Evolutionary conservation across 2,113 vertebrate species (phyloP).

Genomic region (Elephas maximus): DNA sequence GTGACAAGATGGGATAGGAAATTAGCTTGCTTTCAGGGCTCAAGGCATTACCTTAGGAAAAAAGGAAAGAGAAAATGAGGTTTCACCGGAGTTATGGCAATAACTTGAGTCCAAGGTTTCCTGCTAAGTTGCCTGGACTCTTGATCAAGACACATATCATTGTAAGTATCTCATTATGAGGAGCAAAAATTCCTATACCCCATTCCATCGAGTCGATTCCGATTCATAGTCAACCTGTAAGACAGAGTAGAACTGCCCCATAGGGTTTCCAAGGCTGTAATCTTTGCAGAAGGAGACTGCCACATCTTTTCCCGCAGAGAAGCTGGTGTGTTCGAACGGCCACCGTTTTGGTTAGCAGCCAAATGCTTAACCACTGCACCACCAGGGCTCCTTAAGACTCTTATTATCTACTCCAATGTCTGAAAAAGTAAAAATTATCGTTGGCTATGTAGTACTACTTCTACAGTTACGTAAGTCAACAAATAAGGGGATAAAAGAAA

Average conservation of each 20-base stretch:
- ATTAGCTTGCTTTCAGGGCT: slow-evolving; percentile 49
- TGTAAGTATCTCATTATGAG: background rate
- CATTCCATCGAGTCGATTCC: background rate
- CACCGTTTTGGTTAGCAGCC: background rate
- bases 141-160: background rate
- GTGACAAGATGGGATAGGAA: slow-evolving; percentile 18
- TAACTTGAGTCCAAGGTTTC: background rate
- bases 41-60: background rate
- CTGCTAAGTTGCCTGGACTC: background rate
- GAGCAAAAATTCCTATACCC: background rate
- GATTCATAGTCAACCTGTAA: background rate
- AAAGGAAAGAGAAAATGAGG: slow-evolving; percentile 23
- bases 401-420: background rate
- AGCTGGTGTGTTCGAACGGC: background rate
- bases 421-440: slow-evolving; percentile 24
- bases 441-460: background rate
- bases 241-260: background rate
- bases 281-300: background rate
- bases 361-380: background rate
- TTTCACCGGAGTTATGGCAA: background rate
- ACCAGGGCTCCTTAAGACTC: background rate
- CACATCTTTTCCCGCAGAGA: background rate
- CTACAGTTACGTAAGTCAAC: background rate
- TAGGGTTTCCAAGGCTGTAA: background rate
- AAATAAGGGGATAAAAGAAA: slow-evolving; percentile 22